Percentiles rank a stretch among this genome's conserved stretches.
Evolutionary conservation across 1,140 invertebrate species (phyloP).

Genomic region (Eupeodes corollae): DNA sequence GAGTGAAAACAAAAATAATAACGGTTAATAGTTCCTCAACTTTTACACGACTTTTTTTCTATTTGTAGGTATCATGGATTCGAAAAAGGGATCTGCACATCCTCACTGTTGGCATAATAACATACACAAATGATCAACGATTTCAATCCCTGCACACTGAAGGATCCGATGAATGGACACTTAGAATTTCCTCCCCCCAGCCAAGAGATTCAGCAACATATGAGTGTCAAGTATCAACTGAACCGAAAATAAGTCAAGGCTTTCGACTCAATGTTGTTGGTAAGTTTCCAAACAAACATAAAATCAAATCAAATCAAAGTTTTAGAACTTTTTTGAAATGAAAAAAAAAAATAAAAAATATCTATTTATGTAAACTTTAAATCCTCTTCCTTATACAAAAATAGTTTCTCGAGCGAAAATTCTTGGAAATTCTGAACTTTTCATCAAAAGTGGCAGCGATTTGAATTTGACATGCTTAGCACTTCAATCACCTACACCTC

Average conservation of each 20-base stretch:
- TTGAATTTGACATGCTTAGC: conserved; percentile 66
- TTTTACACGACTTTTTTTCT: not conserved
- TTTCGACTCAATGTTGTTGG: conserved; percentile 65
- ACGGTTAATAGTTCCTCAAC: too few species aligned
- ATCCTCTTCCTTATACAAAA: not conserved
- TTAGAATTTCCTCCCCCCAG: conserved; percentile 63
- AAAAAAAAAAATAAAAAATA: not conserved
- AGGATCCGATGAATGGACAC: conserved; percentile 69
- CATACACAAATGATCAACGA: conserved; percentile 63
- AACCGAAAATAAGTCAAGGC: conserved; percentile 65
- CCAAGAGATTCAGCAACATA: conserved; percentile 58
- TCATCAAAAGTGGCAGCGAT: conserved; percentile 66
- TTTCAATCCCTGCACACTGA: conserved; percentile 66
- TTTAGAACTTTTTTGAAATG: not conserved
- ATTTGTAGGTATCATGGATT: conserved; percentile 59
- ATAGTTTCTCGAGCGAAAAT: conserved; percentile 68
- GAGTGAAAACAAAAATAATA: too few species aligned
- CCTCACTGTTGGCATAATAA: conserved; percentile 58
- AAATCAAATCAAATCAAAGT: not conserved
- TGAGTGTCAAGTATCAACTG: conserved; percentile 72
- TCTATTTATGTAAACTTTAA: conserved; percentile 3
- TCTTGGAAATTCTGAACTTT: conserved; percentile 56
- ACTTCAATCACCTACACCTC: conserved; percentile 64
- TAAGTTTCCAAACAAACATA: conserved; percentile 38
- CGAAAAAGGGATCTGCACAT: conserved; percentile 62